Conservation (phyloP, 2,888 invertebrate genomes). For the Drosophila pseudotalamancana region DNA sequence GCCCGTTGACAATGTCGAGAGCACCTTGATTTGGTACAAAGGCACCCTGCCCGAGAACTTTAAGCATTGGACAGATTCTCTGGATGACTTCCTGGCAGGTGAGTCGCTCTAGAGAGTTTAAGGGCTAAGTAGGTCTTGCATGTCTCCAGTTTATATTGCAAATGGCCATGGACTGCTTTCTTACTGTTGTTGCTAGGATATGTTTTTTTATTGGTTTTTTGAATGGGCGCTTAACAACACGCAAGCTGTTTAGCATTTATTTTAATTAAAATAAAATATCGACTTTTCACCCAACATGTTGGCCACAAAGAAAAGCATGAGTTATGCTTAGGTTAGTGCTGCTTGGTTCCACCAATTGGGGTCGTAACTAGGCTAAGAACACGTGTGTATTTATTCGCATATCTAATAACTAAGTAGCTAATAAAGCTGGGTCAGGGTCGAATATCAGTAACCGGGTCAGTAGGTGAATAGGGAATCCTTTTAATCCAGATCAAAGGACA, state of each 20-base stretch:
- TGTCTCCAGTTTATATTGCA: constrained; percentile 14
- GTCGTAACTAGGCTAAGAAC: constrained; percentile 31
- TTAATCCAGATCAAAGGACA: too few relatives aligned
- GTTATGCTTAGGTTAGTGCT: background rate
- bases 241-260: constrained; percentile 34
- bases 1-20: constrained; percentile 92
- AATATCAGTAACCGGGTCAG: constrained; percentile 11
- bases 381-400: background rate
- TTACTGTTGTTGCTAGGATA: constrained; percentile 28
- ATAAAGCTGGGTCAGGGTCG: background rate
- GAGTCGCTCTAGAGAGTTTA: constrained; percentile 72
- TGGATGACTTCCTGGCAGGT: constrained; percentile 92
- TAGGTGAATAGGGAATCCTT: too few relatives aligned
- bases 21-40: constrained; percentile 97
- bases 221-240: constrained; percentile 29
- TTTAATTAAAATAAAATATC: constrained; percentile 43
- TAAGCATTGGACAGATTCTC: constrained; percentile 90
- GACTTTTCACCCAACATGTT: too few relatives aligned
- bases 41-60: constrained; percentile 91
- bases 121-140: constrained; percentile 6
- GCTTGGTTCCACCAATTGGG: constrained; percentile 7
- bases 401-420: constrained; percentile 19
- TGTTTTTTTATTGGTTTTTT: constrained; percentile 1
- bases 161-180: constrained; percentile 20
- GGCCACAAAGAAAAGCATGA: constrained; percentile 1